A percentile compares a stretch with the other conserved stretches of the same genome.
phyloP scores from a whole-genome alignment of 2,888 invertebrate species.

The Incurvaria masculella region DNA sequence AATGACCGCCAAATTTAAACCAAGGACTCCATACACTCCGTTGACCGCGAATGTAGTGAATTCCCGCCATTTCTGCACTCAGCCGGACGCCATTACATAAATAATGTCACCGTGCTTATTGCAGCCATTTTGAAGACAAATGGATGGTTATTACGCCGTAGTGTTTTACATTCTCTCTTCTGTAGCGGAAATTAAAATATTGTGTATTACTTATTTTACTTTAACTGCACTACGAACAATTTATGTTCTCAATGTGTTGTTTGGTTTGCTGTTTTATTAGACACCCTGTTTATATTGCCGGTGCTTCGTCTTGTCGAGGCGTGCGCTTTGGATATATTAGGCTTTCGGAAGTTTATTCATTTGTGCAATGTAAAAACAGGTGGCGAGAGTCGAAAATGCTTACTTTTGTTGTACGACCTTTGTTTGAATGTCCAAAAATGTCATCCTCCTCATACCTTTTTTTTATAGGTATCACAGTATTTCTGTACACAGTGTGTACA shows the following conservation, averaged over 20 bases:
- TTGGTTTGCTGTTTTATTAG: neutral
- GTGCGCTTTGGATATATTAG: too few relatives aligned
- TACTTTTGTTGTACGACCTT: too few relatives aligned
- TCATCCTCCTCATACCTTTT: too few relatives aligned
- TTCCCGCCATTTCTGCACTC: slow-evolving; percentile 9
- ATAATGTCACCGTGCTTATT: slow-evolving; percentile 55
- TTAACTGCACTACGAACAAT: slow-evolving; percentile 28
- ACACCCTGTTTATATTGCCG: neutral
- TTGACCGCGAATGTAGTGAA: neutral
- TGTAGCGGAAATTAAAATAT: slow-evolving; percentile 52
- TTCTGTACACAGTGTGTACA: too few relatives aligned
- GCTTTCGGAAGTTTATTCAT: too few relatives aligned
- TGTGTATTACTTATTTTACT: slow-evolving; percentile 49
- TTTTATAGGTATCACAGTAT: too few relatives aligned
- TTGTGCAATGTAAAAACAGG: too few relatives aligned
- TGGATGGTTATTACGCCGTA: slow-evolving; percentile 54
- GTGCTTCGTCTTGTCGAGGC: neutral
- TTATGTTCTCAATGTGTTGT: neutral
- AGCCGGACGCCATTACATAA: slow-evolving; percentile 53
- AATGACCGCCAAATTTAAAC: too few relatives aligned
- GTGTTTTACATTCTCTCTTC: slow-evolving; percentile 49
- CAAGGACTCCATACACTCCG: neutral
- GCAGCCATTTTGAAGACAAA: slow-evolving; percentile 57
- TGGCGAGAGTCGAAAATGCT: too few relatives aligned
- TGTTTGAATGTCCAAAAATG: too few relatives aligned